These are phyloP conservation scores for Glyptemys insculpta DNA, from an alignment of 2,797 vertebrate species.

Conservation along the genomic window DNA sequence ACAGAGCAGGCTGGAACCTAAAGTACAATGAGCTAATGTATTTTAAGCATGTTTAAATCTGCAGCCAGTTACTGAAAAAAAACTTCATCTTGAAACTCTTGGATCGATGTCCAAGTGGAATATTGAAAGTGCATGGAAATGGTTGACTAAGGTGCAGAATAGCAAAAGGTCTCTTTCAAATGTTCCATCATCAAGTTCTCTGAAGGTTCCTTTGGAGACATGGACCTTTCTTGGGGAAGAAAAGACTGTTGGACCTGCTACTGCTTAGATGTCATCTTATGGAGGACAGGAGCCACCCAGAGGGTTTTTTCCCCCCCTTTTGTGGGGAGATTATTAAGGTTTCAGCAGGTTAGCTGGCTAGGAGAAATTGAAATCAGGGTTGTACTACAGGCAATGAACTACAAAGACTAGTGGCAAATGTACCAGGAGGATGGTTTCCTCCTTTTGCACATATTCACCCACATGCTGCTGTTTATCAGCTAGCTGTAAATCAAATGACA, in stretches of 20 bases:
- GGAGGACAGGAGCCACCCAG: background rate
- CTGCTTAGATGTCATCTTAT: background rate
- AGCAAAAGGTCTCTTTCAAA: background rate
- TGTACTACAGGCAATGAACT: background rate
- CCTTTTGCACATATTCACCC: background rate
- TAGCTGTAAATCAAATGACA: background rate
- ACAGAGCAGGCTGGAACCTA: too few relatives aligned
- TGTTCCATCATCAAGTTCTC: background rate
- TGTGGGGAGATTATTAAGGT: background rate
- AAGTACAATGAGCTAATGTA: too few relatives aligned
- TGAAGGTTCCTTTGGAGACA: rapidly evolving
- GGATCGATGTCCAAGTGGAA: background rate
- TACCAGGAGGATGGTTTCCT: background rate
- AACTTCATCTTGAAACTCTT: background rate
- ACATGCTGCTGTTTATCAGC: background rate
- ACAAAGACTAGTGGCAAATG: background rate
- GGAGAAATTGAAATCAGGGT: background rate
- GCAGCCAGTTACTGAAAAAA: background rate
- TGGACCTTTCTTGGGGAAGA: background rate
- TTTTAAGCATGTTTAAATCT: background rate
- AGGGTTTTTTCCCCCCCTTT: background rate
- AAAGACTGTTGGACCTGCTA: background rate
- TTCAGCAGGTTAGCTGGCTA: background rate
- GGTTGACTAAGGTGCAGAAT: background rate
- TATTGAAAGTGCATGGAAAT: background rate